Evolutionary conservation across 2,888 invertebrate species (phyloP).

Genomic region (Priocnemis perturbator): DNA sequence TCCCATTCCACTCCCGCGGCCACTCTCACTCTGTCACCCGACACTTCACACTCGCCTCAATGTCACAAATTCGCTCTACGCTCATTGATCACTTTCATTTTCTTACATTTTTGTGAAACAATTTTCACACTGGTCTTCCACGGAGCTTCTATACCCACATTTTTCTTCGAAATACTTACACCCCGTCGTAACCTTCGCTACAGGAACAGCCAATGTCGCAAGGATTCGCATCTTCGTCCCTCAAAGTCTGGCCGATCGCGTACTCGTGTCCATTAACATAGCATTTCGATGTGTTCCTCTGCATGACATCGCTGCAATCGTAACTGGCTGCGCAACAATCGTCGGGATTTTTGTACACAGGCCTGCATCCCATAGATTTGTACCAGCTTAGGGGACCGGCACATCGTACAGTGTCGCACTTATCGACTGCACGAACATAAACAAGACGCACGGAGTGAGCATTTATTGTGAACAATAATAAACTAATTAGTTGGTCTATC

Average conservation of each 20-base stretch:
- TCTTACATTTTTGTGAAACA: too few species aligned
- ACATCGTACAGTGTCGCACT: constrained; percentile 54
- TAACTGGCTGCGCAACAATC: constrained; percentile 61
- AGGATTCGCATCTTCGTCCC: constrained; percentile 55
- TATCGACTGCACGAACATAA: too few species aligned
- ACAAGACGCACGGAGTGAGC: too few species aligned
- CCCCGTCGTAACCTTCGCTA: not conserved
- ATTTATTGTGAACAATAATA: too few species aligned
- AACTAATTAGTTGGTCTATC: too few species aligned
- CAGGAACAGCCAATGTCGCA: constrained; percentile 63
- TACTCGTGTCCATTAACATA: constrained; percentile 59
- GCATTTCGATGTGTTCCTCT: constrained; percentile 56
- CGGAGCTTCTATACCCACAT: too few species aligned
- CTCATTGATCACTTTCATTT: too few species aligned
- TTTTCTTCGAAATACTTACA: constrained; percentile 49
- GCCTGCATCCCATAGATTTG: constrained; percentile 55
- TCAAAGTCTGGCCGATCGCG: constrained; percentile 51
- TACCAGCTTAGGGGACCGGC: constrained; percentile 61
- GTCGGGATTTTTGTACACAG: constrained; percentile 51
- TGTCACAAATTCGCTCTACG: too few species aligned
- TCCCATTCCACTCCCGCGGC: too few species aligned
- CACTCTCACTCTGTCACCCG: too few species aligned
- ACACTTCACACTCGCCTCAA: too few species aligned
- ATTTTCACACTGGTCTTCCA: too few species aligned
- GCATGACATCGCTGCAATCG: constrained; percentile 59